Evolutionary conservation across 92 coral and sea anemone genomes (phyloP), one percentile per base, ranked within the genome.

Genomic region (Zoanthus solanderi): DNA sequence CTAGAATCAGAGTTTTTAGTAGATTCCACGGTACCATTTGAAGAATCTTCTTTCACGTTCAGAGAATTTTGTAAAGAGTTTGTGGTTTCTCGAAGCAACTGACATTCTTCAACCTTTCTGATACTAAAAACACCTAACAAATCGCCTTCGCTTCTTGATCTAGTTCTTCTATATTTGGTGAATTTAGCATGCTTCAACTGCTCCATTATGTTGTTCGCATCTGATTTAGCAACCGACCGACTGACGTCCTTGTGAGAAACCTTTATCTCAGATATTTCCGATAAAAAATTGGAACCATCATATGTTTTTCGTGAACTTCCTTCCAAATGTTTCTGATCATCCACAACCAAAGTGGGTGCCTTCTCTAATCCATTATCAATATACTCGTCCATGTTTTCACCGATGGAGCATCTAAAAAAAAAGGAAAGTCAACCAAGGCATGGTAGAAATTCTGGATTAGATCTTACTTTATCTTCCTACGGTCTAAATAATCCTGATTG

Each of bases 131-230:
- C 31, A 16, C 12, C 16, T 4, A 5, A 2, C 72, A 42, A 16
- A 9, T 79, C 84, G 28, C 84, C 44, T 9, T 61, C 84, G 44
- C 84, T 79, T 52, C 37, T 60, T 61, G 84, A 79, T 42, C 84
- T 72, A 31, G 0, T 44, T 79, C 54, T 60, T 15, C 10, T 57
- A 15, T 5, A 23, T 0, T 23, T 34, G 10, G 46, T 58, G 46
- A 17, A 1, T 6, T 57, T 48, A 53, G 83, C 48, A 15, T 18
- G 66, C 44, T 34, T 28, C 44, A 67, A 37, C 54, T 44, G 52
- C 32, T 37, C 37, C 5, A 52, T 17, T 2, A 8, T 37, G 9
- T 15, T 5, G 6, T 16, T 65, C n/a, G 60, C 32, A 16, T 1
- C 14, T 0, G 15, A 7, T 61, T 48, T 44, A 48, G 7, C 72